Evolutionary conservation across 2,888 invertebrate species (phyloP), one percentile per base, ranked within the genome.

Genomic region (Eucera pruinosa): DNA sequence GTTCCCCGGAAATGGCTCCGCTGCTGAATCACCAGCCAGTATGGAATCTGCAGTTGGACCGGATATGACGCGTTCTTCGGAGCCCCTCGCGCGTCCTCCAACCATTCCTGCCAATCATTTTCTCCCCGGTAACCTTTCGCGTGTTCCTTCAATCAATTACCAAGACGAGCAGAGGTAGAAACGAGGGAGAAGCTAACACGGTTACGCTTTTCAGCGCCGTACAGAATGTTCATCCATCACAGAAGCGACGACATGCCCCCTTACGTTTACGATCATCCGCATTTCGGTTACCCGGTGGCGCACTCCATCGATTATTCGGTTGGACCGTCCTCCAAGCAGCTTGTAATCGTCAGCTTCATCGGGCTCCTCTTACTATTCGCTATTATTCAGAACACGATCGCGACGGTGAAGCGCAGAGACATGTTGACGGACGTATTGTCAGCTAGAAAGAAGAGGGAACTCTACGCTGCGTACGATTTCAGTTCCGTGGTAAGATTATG

Each of bases 351-450:
- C 62, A 89, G 92, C 60, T 92, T 92, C 69, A 91, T 92, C 66
- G 92, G 92, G 6, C 78, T 92, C 33, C 61, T 92, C 6, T 81
- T 92, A 25, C 90, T 92, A 3, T 91, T 92, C 68, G 91, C 92
- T 2, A 83, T 92, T 15, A 88, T 92, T 78, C 91, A 92, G 68
- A 92, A 91, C 66, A 90, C 91, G 2, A 86, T 92, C 36, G 81
- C 88, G 30, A 81, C 89, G 2, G 78, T 85, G 2, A 92, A 89
- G 57, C 84, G 89, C 5, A 91, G 90, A 57, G 89, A 90, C 20
- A 86, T 88, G 11, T 45, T 90, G 15, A 85, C 89, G 15, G 91
- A 91, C n/a, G 83, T 86, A 9, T 69, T 90, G 20, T 85, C 90
- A 2, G 83, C 87, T 0, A 86, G 90, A 43, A 86, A 83, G 47